Percentiles rank a stretch among this genome's conserved stretches.
Evolutionary conservation across 2,888 invertebrate species (phyloP).

Genomic region (Pandemis cinnamomeana): DNA sequence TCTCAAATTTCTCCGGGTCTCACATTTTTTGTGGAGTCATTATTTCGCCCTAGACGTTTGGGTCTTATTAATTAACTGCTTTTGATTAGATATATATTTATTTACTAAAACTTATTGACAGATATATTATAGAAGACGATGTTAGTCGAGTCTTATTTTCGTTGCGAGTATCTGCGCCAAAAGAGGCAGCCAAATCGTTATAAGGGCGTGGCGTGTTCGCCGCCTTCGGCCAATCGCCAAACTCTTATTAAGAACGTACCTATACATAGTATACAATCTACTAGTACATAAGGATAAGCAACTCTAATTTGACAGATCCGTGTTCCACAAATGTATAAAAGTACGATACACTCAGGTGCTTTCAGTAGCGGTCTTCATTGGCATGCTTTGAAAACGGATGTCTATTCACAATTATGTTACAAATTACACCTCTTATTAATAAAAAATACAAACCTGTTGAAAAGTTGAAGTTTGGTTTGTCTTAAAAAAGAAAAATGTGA

Average conservation of each 20-base stretch:
- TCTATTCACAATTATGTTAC: no score
- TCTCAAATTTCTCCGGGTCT: no score
- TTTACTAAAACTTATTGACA: neutral
- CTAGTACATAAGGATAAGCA: constrained; percentile 51
- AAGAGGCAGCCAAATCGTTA: constrained; percentile 57
- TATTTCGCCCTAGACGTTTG: no score
- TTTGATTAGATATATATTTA: neutral
- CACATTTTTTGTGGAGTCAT: no score
- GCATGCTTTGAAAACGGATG: neutral
- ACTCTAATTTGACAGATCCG: neutral
- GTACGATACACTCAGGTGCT: neutral
- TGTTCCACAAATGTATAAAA: neutral
- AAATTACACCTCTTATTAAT: no score
- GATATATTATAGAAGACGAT: neutral
- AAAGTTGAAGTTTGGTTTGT: no score
- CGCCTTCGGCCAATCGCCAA: constrained; percentile 63
- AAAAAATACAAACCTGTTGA: no score
- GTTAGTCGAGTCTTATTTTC: constrained; percentile 20
- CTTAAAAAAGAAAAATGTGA: no score
- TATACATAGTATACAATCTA: constrained; percentile 46
- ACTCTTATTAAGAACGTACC: constrained; percentile 52
- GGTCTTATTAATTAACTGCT: no score
- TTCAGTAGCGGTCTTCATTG: neutral
- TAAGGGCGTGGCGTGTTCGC: constrained; percentile 68
- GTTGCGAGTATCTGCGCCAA: constrained; percentile 35